These are phyloP conservation scores for Philhelius pedissequus DNA, from an alignment of 2,888 invertebrate species.

Conservation along the genomic window DNA sequence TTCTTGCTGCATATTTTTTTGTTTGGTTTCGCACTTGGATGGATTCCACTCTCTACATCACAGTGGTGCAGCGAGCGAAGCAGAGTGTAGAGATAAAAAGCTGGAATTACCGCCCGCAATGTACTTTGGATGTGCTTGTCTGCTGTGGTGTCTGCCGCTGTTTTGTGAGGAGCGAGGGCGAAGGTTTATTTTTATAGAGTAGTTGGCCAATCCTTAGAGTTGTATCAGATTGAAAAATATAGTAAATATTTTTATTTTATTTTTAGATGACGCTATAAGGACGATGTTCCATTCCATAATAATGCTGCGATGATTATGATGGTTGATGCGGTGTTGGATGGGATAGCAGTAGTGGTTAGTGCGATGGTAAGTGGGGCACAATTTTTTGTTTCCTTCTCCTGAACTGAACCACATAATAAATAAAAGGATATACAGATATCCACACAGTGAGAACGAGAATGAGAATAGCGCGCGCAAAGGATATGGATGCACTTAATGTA, in stretches of 20 bases:
- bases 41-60: too few species aligned
- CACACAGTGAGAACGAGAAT: neutral
- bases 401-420: constrained; percentile 61
- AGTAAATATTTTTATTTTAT: constrained; percentile 29
- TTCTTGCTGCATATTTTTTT: constrained; percentile 25
- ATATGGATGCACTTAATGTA: constrained; percentile 69
- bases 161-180: neutral
- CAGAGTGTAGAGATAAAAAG: constrained; percentile 33
- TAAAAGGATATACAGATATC: constrained; percentile 54
- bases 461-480: constrained; percentile 31
- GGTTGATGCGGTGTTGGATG: neutral
- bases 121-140: constrained; percentile 41
- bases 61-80: neutral
- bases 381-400: constrained; percentile 38
- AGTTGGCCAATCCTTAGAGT: constrained; percentile 61
- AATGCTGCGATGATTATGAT: constrained; percentile 21
- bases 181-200: neutral
- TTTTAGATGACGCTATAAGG: constrained; percentile 27
- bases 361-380: too few species aligned
- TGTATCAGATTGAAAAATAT: constrained; percentile 48
- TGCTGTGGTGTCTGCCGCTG: constrained; percentile 31
- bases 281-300: constrained; percentile 1
- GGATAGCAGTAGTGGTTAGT: neutral
- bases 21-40: constrained; percentile 65
- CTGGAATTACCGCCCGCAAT: constrained; percentile 53